Evolutionary conservation across 2,113 vertebrate species (phyloP).

Genomic region (Alethe castanea): DNA sequence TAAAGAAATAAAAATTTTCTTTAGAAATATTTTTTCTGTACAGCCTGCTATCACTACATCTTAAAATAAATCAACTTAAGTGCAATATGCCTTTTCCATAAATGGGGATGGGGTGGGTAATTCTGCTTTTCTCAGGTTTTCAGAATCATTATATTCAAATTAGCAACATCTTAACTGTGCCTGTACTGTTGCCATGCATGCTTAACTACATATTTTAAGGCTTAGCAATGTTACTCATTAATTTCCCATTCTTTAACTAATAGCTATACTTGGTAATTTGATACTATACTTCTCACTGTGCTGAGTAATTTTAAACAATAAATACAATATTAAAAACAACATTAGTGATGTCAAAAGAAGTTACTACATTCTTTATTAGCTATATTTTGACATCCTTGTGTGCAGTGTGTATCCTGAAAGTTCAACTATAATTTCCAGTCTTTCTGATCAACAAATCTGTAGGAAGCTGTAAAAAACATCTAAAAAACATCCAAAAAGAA

Average conservation of each 20-base stretch:
- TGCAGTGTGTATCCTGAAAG: neutral
- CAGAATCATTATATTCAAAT: neutral
- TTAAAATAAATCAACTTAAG: neutral
- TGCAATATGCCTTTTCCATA: neutral
- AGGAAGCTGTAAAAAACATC: neutral
- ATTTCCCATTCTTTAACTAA: neutral
- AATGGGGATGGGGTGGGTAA: rapidly evolving
- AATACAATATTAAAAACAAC: neutral
- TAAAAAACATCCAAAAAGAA: neutral
- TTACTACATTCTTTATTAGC: neutral
- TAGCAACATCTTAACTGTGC: neutral
- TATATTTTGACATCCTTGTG: neutral
- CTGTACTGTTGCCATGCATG: neutral
- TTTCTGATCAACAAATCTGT: neutral
- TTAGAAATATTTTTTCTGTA: neutral
- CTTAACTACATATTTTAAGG: neutral
- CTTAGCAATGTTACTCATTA: neutral
- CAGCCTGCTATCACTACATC: neutral
- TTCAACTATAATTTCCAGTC: neutral
- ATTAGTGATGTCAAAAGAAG: neutral
- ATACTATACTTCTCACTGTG: neutral
- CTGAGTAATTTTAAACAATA: neutral
- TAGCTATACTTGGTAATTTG: neutral
- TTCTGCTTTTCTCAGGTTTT: neutral
- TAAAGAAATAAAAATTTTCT: neutral